Evolutionary conservation across 2,113 vertebrate genomes (phyloP), one percentile per base, ranked within the genome.

Genomic region (Marmota monax): DNA sequence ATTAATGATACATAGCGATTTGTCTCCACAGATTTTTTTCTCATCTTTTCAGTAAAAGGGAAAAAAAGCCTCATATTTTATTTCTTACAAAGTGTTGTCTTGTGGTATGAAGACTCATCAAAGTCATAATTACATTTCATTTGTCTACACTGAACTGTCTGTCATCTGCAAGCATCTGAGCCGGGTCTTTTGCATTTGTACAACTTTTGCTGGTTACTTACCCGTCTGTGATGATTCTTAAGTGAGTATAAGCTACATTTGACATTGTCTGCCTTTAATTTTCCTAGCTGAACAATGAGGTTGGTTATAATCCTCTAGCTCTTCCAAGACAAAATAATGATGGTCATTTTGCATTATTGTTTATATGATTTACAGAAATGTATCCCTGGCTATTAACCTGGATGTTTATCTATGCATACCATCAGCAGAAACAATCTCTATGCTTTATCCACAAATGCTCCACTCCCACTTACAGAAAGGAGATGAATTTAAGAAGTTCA

Each of bases 101-200:
- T 96, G 48, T 97, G 90, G 73, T 90, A 88, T n/a, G 88, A 98
- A 97, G 87, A 84, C 96, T 98, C 95, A 96, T 98, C 96, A 98
- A 97, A 98, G 78, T 98, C 92, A 92, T 97, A 98, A 98, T 98
- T 98, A 96, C 77, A 82, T 96, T 98, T 98, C 95, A 94, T 98
- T 98, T 84, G 1, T 98, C 95, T 96, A 72, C 93, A 97, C 23
- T 98, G 96, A 98, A 25, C 96, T 98, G 94, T 97, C 97, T 98
- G 92, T 98, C 98, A 98, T 97, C 73, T 37, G 8, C 93, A 97
- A 95, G 70, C 92, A 84, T 97, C 79, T 88, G 87, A 98, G 93
- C 1, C 4, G 90, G 96, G 88, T 97, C 97, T 94, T 90, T 96
- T 97, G 84, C 79, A 79, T 97, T 97, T 96, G 76, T 80, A 56